Percentiles rank a stretch among this genome's conserved stretches.
phyloP scores from a whole-genome alignment of 2,797 vertebrate species.

The Tiaroga cobitis region DNA sequence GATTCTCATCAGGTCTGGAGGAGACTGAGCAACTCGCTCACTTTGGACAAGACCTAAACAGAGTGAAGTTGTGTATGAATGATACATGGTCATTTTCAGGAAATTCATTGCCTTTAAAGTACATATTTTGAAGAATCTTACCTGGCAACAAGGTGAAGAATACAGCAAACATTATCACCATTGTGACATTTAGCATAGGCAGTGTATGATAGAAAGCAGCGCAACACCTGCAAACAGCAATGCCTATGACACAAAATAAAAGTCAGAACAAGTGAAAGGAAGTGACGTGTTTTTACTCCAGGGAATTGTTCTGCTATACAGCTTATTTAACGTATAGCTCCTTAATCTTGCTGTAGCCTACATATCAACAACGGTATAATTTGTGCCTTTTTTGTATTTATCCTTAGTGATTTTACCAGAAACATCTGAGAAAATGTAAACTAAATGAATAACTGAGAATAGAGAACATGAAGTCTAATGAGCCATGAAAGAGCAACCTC shows the following conservation, averaged over 20 bases:
- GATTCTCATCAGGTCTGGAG: slow-evolving; percentile 18
- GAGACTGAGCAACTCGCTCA: slow-evolving; percentile 44
- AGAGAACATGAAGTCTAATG: not conserved
- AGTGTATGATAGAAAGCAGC: not conserved
- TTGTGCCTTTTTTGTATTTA: not conserved
- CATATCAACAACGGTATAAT: not conserved
- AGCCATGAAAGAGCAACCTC: too few species aligned
- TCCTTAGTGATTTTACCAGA: not conserved
- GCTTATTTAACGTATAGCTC: too few species aligned
- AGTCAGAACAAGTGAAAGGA: not conserved
- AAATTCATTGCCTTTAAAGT: not conserved
- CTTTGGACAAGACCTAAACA: slow-evolving; percentile 6
- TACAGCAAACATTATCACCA: slow-evolving; percentile 51
- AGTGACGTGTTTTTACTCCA: not conserved
- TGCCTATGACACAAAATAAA: slow-evolving; percentile 9
- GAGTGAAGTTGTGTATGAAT: not conserved
- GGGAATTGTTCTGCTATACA: not conserved
- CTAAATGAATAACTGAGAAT: not conserved
- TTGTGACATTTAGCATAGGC: not conserved
- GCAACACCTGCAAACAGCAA: not conserved
- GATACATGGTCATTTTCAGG: not conserved
- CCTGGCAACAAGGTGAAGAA: not conserved
- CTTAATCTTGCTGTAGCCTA: not conserved
- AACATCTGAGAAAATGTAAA: not conserved
- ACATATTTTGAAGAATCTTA: not conserved